These are phyloP conservation scores for Selenia dentaria DNA, from an alignment of 2,888 invertebrate genomes.

Conservation along the genomic window DNA sequence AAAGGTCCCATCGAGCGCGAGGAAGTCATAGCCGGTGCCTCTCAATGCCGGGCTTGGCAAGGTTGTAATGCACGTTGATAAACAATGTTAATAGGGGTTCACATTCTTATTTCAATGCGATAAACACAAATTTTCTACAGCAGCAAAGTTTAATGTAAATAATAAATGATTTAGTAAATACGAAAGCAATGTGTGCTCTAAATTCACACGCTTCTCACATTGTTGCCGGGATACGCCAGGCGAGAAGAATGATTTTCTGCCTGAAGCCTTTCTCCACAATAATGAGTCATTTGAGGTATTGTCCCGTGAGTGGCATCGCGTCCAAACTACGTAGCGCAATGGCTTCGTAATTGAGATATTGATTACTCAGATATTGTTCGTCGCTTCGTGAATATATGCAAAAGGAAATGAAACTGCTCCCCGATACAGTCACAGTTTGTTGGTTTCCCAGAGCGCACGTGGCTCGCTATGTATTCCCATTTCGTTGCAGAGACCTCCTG, in stretches of 20 bases:
- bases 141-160: not conserved
- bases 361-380: conserved; percentile 78
- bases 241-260: conserved; percentile 66
- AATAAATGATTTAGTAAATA: too few species aligned
- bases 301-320: conserved; percentile 71
- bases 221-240: conserved; percentile 50
- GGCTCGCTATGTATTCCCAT: conserved; percentile 45
- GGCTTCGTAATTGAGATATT: too few species aligned
- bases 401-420: conserved; percentile 77
- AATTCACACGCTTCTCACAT: conserved; percentile 58
- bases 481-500: conserved; percentile 33
- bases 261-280: conserved; percentile 70
- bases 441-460: conserved; percentile 39
- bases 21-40: conserved; percentile 24
- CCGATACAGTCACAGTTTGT: conserved; percentile 59
- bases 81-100: too few species aligned
- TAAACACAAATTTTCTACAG: too few species aligned
- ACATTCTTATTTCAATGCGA: too few species aligned
- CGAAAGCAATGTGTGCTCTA: conserved; percentile 28
- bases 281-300: conserved; percentile 79
- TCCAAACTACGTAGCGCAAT: conserved; percentile 77
- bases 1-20: conserved; percentile 39
- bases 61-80: conserved; percentile 14
- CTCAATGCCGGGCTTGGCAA: conserved; percentile 29
- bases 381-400: conserved; percentile 73